Percentiles rank a stretch among this genome's conserved stretches.
Evolutionary conservation across 2,888 invertebrate species (phyloP).

Genomic region (Synanthedon andrenaeformis): DNA sequence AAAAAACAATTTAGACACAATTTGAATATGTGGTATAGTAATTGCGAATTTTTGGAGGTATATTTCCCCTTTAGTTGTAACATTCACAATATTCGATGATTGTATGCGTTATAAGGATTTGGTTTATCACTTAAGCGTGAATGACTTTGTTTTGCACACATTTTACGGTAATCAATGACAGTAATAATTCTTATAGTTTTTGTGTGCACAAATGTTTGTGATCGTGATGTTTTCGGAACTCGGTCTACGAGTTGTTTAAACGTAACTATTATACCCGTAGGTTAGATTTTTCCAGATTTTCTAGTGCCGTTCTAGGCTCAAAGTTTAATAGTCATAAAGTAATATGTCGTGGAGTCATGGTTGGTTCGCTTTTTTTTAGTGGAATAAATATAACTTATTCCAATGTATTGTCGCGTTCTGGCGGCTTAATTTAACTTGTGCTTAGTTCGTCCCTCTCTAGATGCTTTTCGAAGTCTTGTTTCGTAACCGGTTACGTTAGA

Average conservation of each 20-base stretch:
- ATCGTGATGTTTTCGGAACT: constrained; percentile 24
- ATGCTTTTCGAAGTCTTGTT: not conserved
- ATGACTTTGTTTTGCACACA: too few relatives aligned
- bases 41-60: too few relatives aligned
- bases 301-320: not conserved
- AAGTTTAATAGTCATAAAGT: not conserved
- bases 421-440: not conserved
- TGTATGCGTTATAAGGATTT: too few relatives aligned
- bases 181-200: too few relatives aligned
- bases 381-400: not conserved
- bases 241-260: constrained; percentile 40
- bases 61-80: too few relatives aligned
- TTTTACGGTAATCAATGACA: too few relatives aligned
- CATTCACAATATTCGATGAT: too few relatives aligned
- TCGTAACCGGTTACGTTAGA: not conserved
- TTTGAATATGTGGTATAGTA: too few relatives aligned
- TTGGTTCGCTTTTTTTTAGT: not conserved
- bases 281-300: constrained; percentile 28
- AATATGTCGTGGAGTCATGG: not conserved
- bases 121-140: too few relatives aligned
- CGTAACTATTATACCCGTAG: constrained; percentile 54
- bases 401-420: too few relatives aligned
- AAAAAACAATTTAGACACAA: too few relatives aligned
- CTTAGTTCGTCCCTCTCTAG: not conserved
- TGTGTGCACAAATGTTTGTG: constrained; percentile 9